These are phyloP conservation scores for Agrochola litura DNA, from an alignment of 2,888 invertebrate species.

Conservation along the genomic window DNA sequence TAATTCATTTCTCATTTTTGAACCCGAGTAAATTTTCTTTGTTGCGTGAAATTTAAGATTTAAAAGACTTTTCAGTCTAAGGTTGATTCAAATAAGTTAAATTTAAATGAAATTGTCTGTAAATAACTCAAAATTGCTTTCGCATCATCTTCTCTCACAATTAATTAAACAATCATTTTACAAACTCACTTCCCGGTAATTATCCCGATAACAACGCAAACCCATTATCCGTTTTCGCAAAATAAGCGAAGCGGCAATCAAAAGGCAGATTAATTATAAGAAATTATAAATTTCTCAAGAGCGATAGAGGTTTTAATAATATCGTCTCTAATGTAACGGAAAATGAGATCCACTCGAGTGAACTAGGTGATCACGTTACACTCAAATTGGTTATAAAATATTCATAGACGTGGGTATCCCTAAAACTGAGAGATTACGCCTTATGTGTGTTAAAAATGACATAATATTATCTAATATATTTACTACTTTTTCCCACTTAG, in stretches of 20 bases:
- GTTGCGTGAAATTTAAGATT: too few relatives aligned
- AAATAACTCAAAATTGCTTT: conserved; percentile 15
- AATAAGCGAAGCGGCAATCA: conserved; percentile 37
- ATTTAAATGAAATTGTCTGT: not conserved
- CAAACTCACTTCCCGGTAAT: conserved; percentile 30
- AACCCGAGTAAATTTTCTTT: too few relatives aligned
- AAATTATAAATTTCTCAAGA: conserved; percentile 42
- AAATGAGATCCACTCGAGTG: conserved; percentile 48
- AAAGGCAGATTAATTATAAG: conserved; percentile 48
- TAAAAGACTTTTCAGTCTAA: not conserved
- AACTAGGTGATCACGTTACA: conserved; percentile 3
- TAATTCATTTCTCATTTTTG: too few relatives aligned
- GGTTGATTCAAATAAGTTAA: not conserved
- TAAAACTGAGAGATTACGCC: not conserved
- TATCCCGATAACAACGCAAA: conserved; percentile 35
- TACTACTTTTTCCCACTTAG: not conserved
- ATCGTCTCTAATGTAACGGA: conserved; percentile 50
- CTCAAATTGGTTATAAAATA: conserved; percentile 32
- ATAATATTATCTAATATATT: not conserved
- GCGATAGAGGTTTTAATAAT: conserved; percentile 32
- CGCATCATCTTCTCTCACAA: conserved; percentile 24
- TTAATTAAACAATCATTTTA: conserved; percentile 32
- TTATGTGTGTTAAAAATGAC: not conserved
- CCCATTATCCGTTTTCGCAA: conserved; percentile 33
- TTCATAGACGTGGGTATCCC: conserved; percentile 5